Evolutionary conservation across 1,140 invertebrate genomes (phyloP), one percentile per base, ranked within the genome.

Genomic region (Hestina assimilis): DNA sequence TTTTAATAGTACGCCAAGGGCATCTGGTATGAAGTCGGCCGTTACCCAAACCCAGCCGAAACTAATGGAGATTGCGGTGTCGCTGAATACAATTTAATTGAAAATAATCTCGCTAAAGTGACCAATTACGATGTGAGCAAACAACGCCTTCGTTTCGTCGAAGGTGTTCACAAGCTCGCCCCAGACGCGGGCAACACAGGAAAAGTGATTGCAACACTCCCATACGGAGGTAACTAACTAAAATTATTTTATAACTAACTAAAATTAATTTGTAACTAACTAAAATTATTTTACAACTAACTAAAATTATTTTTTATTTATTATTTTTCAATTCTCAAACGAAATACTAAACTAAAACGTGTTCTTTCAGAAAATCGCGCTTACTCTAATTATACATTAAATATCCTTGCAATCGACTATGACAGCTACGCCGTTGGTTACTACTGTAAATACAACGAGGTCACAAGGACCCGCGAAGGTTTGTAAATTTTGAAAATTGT

Each of bases 21-120:
- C 19, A 45, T 61, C 0, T 84, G 79, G 79, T 84, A 78, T 24
- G 79, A 82, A 45, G 59, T 77, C 7, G 73, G 75, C 6, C 80
- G 73, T 20, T 68, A 69, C 31, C 66, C 66, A 5, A 74, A 67
- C 24, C 41, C 33, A 0, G 54, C 48, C 1, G 75, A 82, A 50
- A 66, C 66, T 40, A 48, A 43, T 7, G 77, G 69, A 9, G 63
- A 69, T 17, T 84, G 81, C 33, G 62, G 51, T 1, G 51, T 58
- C 1, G 66, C 72, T 9, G 73, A 84, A 26, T 84, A 84, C 61
- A 72, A 46, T 2, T 33, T 73, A n/a, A n/a, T n/a, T n/a, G n/a
- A n/a, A n/a, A n/a, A n/a, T n/a, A n/a, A n/a, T n/a, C n/a, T 59
- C 1, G 57, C 79, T 28, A 76, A 70, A 3, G 56, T 82, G 2